Percentiles rank a stretch among this genome's conserved stretches.
Conservation (phyloP, 1,140 invertebrate species). For the Cotesia glomerata region DNA sequence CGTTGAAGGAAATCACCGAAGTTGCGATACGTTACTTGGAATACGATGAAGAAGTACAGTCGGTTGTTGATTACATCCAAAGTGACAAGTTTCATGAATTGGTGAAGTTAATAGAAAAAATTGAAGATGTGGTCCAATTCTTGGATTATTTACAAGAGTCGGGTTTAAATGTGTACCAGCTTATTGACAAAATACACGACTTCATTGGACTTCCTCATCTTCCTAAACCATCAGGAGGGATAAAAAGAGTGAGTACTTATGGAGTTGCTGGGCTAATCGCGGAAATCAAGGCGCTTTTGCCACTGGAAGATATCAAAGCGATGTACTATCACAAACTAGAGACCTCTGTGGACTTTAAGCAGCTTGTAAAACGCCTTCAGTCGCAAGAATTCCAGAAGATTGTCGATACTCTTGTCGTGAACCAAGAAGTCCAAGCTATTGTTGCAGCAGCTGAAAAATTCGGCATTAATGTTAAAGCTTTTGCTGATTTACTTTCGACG, state of each 20-base stretch:
- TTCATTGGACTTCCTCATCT: slow-evolving; percentile 30
- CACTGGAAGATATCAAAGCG: slow-evolving; percentile 36
- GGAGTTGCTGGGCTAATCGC: slow-evolving; percentile 44
- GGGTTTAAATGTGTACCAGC: slow-evolving; percentile 31
- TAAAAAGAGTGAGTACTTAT: slow-evolving; percentile 9
- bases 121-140: slow-evolving; percentile 33
- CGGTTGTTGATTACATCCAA: slow-evolving; percentile 29
- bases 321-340: slow-evolving; percentile 48
- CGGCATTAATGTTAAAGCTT: slow-evolving; percentile 37
- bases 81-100: slow-evolving; percentile 34
- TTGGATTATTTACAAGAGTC: slow-evolving; percentile 29
- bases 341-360: slow-evolving; percentile 38
- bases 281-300: slow-evolving; percentile 42
- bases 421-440: slow-evolving; percentile 39
- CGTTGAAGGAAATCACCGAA: slow-evolving; percentile 18
- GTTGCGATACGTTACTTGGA: slow-evolving; percentile 28
- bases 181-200: slow-evolving; percentile 37
- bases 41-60: slow-evolving; percentile 31
- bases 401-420: slow-evolving; percentile 35
- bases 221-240: not conserved
- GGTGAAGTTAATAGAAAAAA: slow-evolving; percentile 28
- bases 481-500: slow-evolving; percentile 33
- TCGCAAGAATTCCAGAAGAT: slow-evolving; percentile 38
- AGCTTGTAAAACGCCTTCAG: slow-evolving; percentile 39
- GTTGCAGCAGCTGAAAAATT: slow-evolving; percentile 32